These are phyloP conservation scores for Philaethria dido DNA, from an alignment of 2,888 invertebrate species.

Conservation along the genomic window DNA sequence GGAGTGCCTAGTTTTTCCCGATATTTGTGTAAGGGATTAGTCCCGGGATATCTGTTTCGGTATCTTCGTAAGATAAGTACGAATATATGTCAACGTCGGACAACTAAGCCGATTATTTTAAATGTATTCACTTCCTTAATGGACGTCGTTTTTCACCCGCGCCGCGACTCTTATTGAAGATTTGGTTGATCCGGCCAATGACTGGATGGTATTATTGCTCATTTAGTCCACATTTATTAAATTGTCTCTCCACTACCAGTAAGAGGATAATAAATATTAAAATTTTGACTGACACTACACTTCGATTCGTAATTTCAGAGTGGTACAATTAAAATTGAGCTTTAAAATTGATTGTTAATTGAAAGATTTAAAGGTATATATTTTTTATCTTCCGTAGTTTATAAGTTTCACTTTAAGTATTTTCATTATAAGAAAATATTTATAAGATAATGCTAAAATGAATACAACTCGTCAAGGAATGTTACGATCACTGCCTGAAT, in stretches of 20 bases:
- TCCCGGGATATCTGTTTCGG: conserved; percentile 79
- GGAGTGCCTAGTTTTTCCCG: conserved; percentile 81
- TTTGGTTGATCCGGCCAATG: conserved; percentile 83
- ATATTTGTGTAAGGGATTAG: conserved; percentile 83
- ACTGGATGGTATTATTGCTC: conserved; percentile 72
- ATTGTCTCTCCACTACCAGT: conserved; percentile 57
- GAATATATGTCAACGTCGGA: conserved; percentile 84
- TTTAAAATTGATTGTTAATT: too few species aligned
- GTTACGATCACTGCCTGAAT: conserved; percentile 39
- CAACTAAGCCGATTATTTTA: conserved; percentile 84
- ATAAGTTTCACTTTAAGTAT: background rate
- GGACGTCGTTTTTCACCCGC: conserved; percentile 81
- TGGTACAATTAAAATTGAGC: background rate
- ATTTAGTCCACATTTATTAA: conserved; percentile 73
- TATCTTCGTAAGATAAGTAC: conserved; percentile 83
- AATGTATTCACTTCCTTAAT: conserved; percentile 85
- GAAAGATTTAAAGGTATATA: too few species aligned
- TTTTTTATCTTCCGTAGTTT: too few species aligned
- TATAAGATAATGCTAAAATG: conserved; percentile 32
- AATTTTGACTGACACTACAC: conserved; percentile 8
- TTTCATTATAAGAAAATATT: background rate
- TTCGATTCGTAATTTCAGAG: background rate
- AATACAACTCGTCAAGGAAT: background rate
- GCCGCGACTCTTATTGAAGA: conserved; percentile 76
- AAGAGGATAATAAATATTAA: conserved; percentile 43